Conservation (phyloP, 2,888 invertebrate species). For the Cheilosia urbana region DNA sequence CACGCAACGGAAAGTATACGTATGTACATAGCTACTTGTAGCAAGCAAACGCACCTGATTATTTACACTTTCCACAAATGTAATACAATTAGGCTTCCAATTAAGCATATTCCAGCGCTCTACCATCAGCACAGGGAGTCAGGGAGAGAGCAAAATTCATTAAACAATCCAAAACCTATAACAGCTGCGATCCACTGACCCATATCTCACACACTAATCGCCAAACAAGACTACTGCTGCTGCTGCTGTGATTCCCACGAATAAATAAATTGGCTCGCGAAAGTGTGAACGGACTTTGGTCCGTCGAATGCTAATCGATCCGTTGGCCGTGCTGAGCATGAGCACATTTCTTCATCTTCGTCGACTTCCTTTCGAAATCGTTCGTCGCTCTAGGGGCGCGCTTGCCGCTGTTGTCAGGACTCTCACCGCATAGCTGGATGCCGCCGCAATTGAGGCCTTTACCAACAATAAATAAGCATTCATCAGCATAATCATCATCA, state of each 20-base stretch:
- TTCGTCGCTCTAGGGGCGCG: slow-evolving; percentile 50
- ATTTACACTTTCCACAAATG: slow-evolving; percentile 49
- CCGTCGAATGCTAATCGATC: slow-evolving; percentile 70
- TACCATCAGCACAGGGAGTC: not conserved
- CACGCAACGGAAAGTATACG: not conserved
- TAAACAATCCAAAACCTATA: slow-evolving; percentile 48
- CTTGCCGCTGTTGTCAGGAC: slow-evolving; percentile 42
- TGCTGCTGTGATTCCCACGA: slow-evolving; percentile 63
- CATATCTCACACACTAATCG: slow-evolving; percentile 69
- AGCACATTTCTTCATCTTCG: slow-evolving; percentile 40
- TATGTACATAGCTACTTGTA: not conserved
- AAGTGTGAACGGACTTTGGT: slow-evolving; percentile 54
- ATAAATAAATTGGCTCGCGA: slow-evolving; percentile 64
- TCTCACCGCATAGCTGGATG: slow-evolving; percentile 35
- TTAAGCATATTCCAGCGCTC: slow-evolving; percentile 46
- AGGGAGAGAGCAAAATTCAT: slow-evolving; percentile 31
- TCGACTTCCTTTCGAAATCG: slow-evolving; percentile 63
- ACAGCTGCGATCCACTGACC: slow-evolving; percentile 65
- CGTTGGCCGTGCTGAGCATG: slow-evolving; percentile 30
- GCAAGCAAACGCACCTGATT: not conserved
- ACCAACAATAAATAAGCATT: slow-evolving; percentile 62
- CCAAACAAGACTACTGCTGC: slow-evolving; percentile 51
- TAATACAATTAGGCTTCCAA: slow-evolving; percentile 62
- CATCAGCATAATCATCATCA: slow-evolving; percentile 73
- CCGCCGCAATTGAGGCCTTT: slow-evolving; percentile 44